Evolutionary conservation across 2,888 invertebrate species (phyloP), one percentile per base, ranked within the genome.

Genomic region (Nymphalis polychloros): DNA sequence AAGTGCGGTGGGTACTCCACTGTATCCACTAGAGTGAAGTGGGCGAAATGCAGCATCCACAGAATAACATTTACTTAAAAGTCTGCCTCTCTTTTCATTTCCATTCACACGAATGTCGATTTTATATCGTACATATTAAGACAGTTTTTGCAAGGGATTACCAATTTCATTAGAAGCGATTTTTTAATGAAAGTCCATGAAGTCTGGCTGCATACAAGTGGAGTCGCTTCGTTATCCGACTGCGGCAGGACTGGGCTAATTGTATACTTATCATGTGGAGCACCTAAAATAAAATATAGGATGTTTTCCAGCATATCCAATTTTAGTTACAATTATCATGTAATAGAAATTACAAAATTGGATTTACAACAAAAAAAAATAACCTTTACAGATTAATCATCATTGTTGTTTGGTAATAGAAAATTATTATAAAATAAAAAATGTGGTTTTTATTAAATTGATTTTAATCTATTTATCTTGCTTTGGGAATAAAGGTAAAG

Each of bases 11-110:
- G 73, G 69, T 74, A 73, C 76, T 76, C 69, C 73, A 75, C 72
- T 73, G 73, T 76, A 77, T 73, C 73, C 73, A 73, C 75, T 74
- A 73, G 65, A 71, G 69, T 73, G 71, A 70, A 75, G 76, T 74
- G 72, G 72, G 72, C 72, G 63, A 76, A 76, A 77, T 75, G 75
- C 76, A 76, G 72, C 73, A 76, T 76, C 75, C 73, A 73, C 74
- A 74, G 73, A 73, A 68, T 64, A 74, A 74, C 68, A 69, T 75
- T 74, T 74, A 75, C 71, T 73, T 73, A 72, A 76, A 75, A 73
- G 61, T 69, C 72, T 63, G 57, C 65, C 66, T 67, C 59, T 70
- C 57, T 65, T 67, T 65, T 59, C n/a, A 46, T 53, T 35, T 65
- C 41, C 2, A 13, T 41, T 19, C 61, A 64, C 47, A 35, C 59